A percentile compares a stretch with the other conserved stretches of the same genome.
Conservation (phyloP, 2,113 vertebrate genomes). For the Poecilia latipinna region DNA sequence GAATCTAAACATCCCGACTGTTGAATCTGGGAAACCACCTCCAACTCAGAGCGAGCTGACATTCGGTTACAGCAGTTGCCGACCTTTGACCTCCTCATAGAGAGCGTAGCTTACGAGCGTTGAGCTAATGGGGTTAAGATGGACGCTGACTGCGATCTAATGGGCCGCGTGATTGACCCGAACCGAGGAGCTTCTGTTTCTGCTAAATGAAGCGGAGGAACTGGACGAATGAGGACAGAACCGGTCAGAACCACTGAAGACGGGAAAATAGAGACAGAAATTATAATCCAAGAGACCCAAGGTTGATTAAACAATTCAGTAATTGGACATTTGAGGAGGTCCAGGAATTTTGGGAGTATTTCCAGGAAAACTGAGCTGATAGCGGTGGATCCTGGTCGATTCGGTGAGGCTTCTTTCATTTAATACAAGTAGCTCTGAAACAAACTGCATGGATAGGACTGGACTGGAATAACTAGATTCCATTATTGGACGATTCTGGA, state of each 20-base stretch:
- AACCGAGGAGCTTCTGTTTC: neutral
- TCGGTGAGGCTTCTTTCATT: neutral
- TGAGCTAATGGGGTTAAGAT: conserved; percentile 22
- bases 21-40: neutral
- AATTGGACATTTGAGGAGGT: neutral
- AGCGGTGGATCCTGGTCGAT: neutral
- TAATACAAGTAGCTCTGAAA: neutral
- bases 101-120: conserved; percentile 26
- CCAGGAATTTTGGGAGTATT: neutral
- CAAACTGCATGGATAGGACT: neutral
- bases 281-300: neutral
- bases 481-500: too few relatives aligned
- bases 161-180: neutral
- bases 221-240: neutral
- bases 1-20: neutral
- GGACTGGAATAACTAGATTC: neutral
- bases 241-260: neutral
- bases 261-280: neutral
- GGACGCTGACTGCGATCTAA: conserved; percentile 15
- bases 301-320: neutral
- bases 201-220: neutral
- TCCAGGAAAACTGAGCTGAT: neutral
- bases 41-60: neutral
- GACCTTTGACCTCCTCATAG: conserved; percentile 9
- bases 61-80: neutral